These are phyloP conservation scores for Salvator merianae DNA, from an alignment of 2,113 vertebrate genomes.

Conservation along the genomic window DNA sequence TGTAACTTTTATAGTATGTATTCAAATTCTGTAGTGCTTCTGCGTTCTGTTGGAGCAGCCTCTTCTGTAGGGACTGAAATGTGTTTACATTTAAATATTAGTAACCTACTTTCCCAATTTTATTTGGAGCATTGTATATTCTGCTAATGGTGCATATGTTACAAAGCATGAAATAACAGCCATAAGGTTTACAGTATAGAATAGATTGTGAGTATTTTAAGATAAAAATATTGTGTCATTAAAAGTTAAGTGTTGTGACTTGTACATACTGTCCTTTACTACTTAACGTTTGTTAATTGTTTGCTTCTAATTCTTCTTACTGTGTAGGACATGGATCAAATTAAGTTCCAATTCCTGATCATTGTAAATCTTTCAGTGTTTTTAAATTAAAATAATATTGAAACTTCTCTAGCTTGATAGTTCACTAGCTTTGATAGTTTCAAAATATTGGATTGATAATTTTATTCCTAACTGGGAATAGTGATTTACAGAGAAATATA, in stretches of 20 bases:
- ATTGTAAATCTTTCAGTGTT: neutral
- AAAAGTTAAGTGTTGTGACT: constrained; percentile 29
- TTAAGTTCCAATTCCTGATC: neutral
- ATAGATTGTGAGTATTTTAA: neutral
- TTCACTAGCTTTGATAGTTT: too few species aligned
- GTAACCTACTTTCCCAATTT: too few species aligned
- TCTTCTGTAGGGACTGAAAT: neutral
- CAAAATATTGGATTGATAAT: neutral
- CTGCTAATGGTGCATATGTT: neutral
- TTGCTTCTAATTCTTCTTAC: neutral
- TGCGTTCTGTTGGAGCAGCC: constrained; percentile 4
- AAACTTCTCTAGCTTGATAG: too few species aligned
- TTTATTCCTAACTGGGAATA: neutral
- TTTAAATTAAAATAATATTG: too few species aligned
- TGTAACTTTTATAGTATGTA: constrained; percentile 36
- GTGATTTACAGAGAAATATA: too few species aligned
- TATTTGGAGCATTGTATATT: neutral
- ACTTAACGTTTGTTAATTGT: neutral
- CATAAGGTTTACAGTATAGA: neutral
- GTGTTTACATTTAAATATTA: constrained; percentile 21
- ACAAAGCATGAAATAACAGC: too few species aligned
- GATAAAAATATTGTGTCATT: neutral
- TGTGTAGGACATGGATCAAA: neutral
- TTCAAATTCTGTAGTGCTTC: constrained; percentile 53
- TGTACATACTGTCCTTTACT: neutral